These are phyloP conservation scores for Tromatobia lineatoria DNA, from an alignment of 2,888 invertebrate species.

Conservation along the genomic window DNA sequence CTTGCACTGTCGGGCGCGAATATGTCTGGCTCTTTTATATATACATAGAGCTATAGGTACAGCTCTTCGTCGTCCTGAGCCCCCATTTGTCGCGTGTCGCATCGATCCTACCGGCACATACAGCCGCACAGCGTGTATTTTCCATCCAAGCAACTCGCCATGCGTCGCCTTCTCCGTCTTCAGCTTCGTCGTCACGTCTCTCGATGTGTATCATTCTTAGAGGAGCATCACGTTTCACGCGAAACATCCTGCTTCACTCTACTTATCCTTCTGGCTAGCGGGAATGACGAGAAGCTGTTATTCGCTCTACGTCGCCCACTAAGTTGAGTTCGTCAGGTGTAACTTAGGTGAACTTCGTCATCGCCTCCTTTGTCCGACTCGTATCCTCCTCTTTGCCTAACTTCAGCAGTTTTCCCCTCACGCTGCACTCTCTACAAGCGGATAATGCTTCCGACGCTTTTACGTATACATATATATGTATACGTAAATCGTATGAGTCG, in stretches of 20 bases:
- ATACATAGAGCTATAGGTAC: not conserved
- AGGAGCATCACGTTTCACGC: slow-evolving; percentile 17
- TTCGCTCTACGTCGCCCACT: not conserved
- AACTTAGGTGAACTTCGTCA: slow-evolving; percentile 39
- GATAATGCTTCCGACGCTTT: not conserved
- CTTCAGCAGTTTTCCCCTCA: slow-evolving; percentile 3
- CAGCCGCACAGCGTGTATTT: slow-evolving; percentile 40
- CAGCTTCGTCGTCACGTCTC: slow-evolving; percentile 33
- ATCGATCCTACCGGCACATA: slow-evolving; percentile 50
- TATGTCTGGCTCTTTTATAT: not conserved
- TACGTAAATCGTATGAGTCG: no score
- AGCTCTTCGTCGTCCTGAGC: slow-evolving; percentile 35
- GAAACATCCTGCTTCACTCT: slow-evolving; percentile 27
- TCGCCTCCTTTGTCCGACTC: slow-evolving; percentile 29
- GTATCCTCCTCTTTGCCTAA: not conserved
- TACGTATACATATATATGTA: not conserved
- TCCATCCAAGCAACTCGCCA: slow-evolving; percentile 39
- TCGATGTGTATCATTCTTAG: slow-evolving; percentile 9
- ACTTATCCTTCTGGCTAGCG: slow-evolving; percentile 33
- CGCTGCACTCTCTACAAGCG: not conserved
- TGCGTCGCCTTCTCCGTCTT: slow-evolving; percentile 32
- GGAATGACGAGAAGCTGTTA: slow-evolving; percentile 34
- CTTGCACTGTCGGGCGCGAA: slow-evolving; percentile 13
- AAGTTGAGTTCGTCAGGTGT: slow-evolving; percentile 9
- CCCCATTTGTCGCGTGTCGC: slow-evolving; percentile 64